Evolutionary conservation across 2,888 invertebrate genomes (phyloP).

Genomic region (Melinaea menophilus): DNA sequence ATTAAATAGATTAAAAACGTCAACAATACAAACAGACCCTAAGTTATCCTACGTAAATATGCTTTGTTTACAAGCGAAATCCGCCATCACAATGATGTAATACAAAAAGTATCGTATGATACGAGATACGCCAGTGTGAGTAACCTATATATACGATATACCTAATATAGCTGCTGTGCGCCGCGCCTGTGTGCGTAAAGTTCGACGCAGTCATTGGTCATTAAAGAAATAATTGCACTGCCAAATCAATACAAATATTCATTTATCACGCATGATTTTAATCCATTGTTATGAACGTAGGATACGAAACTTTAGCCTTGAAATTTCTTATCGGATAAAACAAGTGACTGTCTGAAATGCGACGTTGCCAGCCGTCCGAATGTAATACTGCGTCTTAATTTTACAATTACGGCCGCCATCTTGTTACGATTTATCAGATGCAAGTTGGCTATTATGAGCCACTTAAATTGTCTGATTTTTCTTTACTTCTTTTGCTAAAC

Average conservation of each 20-base stretch:
- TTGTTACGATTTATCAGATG: slow-evolving; percentile 64
- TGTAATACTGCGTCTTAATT: slow-evolving; percentile 70
- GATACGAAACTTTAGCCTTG: slow-evolving; percentile 70
- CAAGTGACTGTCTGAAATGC: slow-evolving; percentile 61
- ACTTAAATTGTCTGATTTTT: slow-evolving; percentile 31
- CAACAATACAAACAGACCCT: too few relatives aligned
- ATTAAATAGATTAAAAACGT: too few relatives aligned
- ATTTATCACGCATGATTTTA: slow-evolving; percentile 34
- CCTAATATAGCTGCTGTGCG: not conserved
- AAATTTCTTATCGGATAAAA: slow-evolving; percentile 68
- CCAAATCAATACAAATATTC: slow-evolving; percentile 15
- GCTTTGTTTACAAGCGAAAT: slow-evolving; percentile 34
- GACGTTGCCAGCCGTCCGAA: slow-evolving; percentile 71
- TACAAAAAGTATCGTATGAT: slow-evolving; percentile 12
- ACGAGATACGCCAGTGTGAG: not conserved
- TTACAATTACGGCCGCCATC: slow-evolving; percentile 61
- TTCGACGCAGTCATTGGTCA: not conserved
- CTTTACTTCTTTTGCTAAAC: slow-evolving; percentile 13
- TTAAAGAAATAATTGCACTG: slow-evolving; percentile 10
- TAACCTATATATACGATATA: not conserved
- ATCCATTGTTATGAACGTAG: slow-evolving; percentile 62
- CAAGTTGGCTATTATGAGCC: slow-evolving; percentile 44
- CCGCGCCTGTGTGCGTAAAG: not conserved
- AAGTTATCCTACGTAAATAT: slow-evolving; percentile 17
- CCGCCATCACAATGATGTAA: slow-evolving; percentile 34